Conservation (phyloP, 2,888 invertebrate species). For the Ophion costatus region DNA sequence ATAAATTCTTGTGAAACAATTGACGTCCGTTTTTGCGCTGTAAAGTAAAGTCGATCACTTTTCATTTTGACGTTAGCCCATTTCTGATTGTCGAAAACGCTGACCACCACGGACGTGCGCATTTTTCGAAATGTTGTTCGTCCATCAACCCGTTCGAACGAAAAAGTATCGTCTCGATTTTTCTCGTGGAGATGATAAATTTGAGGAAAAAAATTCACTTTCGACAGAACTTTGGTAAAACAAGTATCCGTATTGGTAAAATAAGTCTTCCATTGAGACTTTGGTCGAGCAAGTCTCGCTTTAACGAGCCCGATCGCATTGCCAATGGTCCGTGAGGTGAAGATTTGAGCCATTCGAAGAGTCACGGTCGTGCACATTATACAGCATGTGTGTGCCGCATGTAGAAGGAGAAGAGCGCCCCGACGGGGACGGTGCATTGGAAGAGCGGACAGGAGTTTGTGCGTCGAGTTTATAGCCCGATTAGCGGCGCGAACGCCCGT, state of each 20-base stretch:
- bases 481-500: constrained; percentile 79
- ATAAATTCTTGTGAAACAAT: too few relatives aligned
- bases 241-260: too few relatives aligned
- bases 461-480: constrained; percentile 78
- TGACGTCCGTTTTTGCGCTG: too few relatives aligned
- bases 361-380: constrained; percentile 64
- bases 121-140: too few relatives aligned
- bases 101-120: too few relatives aligned
- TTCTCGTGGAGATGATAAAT: neutral
- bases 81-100: too few relatives aligned
- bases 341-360: neutral
- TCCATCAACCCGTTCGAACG: neutral
- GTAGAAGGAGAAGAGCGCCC: constrained; percentile 80
- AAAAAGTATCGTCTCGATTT: neutral
- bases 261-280: too few relatives aligned
- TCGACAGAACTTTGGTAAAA: too few relatives aligned
- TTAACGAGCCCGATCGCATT: neutral
- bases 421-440: constrained; percentile 78
- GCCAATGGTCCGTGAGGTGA: neutral
- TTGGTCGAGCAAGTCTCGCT: neutral
- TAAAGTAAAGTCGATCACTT: too few relatives aligned
- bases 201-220: neutral
- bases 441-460: constrained; percentile 81
- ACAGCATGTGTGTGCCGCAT: constrained; percentile 83
- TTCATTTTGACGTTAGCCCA: too few relatives aligned